phyloP scores from a whole-genome alignment of 1,140 invertebrate genomes.

The Acyrthosiphon pisum region DNA sequence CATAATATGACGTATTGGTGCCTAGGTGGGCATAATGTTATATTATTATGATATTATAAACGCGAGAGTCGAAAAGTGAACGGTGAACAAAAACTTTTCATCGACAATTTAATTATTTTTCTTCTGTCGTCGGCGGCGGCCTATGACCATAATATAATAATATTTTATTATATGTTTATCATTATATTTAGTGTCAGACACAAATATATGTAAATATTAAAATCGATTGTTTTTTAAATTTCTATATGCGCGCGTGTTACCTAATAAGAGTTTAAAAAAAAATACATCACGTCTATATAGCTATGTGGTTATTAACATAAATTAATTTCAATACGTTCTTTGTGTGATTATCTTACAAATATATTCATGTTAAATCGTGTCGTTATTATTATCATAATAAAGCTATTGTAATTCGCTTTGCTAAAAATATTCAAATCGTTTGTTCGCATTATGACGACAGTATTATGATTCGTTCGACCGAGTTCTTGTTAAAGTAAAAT shows the following conservation, averaged over 20 bases:
- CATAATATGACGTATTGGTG: too few relatives aligned
- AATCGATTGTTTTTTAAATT: neutral
- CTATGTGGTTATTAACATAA: neutral
- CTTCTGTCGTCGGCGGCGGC: neutral
- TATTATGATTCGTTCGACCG: neutral
- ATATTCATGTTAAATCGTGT: neutral
- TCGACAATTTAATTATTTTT: neutral
- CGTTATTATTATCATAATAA: conserved; percentile 5
- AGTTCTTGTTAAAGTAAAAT: neutral
- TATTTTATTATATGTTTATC: neutral
- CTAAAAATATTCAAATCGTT: conserved; percentile 26
- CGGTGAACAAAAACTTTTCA: neutral
- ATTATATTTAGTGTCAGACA: neutral
- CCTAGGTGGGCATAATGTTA: too few relatives aligned
- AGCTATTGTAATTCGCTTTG: conserved; percentile 5
- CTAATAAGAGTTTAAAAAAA: neutral
- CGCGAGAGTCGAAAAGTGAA: neutral
- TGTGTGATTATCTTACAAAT: neutral
- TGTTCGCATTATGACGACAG: neutral
- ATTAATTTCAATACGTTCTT: neutral
- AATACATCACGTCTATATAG: neutral
- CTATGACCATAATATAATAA: neutral
- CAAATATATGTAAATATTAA: neutral
- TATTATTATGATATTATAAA: neutral
- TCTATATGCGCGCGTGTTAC: neutral